A percentile compares a stretch with the other conserved stretches of the same genome.
Conservation (phyloP, 2,888 invertebrate genomes). For the Temnothorax rugatulus region DNA sequence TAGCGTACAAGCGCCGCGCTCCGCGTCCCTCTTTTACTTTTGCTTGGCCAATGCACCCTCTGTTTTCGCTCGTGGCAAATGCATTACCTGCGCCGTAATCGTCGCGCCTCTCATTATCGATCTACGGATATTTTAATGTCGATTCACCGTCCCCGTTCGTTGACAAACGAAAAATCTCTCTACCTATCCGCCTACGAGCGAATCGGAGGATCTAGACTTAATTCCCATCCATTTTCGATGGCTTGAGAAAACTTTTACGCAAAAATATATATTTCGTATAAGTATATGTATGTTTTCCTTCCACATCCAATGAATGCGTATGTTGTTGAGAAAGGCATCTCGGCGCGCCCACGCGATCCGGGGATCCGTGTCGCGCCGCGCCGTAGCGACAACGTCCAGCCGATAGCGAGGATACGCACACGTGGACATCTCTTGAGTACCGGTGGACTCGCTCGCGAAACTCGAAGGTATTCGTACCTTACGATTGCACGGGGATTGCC, state of each 20-base stretch:
- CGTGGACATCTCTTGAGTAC: conserved; percentile 9
- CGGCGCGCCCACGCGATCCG: conserved; percentile 57
- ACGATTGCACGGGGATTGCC: conserved; percentile 19
- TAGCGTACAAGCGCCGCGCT: conserved; percentile 76
- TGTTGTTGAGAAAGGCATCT: conserved; percentile 54
- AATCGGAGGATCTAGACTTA: background rate
- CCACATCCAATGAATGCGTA: conserved; percentile 13
- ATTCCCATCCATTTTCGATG: background rate
- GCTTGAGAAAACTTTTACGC: background rate
- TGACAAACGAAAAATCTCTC: background rate
- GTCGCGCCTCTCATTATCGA: conserved; percentile 54
- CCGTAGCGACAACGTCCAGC: conserved; percentile 58
- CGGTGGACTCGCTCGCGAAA: conserved; percentile 25
- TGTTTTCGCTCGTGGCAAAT: conserved; percentile 78
- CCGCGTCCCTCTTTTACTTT: conserved; percentile 73
- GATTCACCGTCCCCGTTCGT: background rate
- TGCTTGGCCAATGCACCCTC: conserved; percentile 68
- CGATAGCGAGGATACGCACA: conserved; percentile 51
- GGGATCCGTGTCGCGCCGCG: conserved; percentile 45
- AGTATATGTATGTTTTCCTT: background rate
- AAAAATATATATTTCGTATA: background rate
- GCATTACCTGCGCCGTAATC: conserved; percentile 26
- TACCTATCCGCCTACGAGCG: background rate
- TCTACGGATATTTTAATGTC: conserved; percentile 46
- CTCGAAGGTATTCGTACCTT: conserved; percentile 25